These are phyloP conservation scores for Blastobasis adustella DNA, from an alignment of 2,888 invertebrate genomes.

Conservation along the genomic window DNA sequence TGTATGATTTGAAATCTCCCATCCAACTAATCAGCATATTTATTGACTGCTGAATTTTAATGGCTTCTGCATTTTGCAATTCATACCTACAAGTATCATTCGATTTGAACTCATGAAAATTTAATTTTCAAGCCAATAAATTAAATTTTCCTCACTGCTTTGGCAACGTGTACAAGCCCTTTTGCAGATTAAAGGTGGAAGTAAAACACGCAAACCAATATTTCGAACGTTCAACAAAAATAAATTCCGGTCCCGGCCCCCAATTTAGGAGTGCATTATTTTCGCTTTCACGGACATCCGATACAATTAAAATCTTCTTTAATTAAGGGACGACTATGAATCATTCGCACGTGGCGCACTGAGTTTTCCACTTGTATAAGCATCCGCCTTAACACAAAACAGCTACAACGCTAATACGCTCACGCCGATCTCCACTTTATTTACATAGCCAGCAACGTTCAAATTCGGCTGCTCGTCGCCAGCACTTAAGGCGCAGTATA, in stretches of 20 bases:
- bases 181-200: not conserved
- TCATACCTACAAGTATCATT: too few species aligned
- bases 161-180: too few species aligned
- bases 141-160: too few species aligned
- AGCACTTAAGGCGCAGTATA: slow-evolving; percentile 47
- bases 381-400: slow-evolving; percentile 42
- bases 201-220: slow-evolving; percentile 61
- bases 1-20: too few species aligned
- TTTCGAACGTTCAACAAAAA: slow-evolving; percentile 52
- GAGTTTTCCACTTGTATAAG: slow-evolving; percentile 70
- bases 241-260: slow-evolving; percentile 65
- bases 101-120: too few species aligned
- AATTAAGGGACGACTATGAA: slow-evolving; percentile 74
- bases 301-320: slow-evolving; percentile 77
- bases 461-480: slow-evolving; percentile 25
- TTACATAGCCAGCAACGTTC: slow-evolving; percentile 26
- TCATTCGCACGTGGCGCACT: slow-evolving; percentile 76
- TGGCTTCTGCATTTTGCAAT: too few species aligned
- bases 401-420: slow-evolving; percentile 27
- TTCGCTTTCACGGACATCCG: slow-evolving; percentile 74
- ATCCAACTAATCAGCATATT: too few species aligned
- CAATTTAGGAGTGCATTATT: slow-evolving; percentile 75
- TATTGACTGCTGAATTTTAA: too few species aligned
- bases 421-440: slow-evolving; percentile 42
- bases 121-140: too few species aligned